Conservation (phyloP, 2,113 vertebrate genomes). For the Stictonetta naevosa region DNA sequence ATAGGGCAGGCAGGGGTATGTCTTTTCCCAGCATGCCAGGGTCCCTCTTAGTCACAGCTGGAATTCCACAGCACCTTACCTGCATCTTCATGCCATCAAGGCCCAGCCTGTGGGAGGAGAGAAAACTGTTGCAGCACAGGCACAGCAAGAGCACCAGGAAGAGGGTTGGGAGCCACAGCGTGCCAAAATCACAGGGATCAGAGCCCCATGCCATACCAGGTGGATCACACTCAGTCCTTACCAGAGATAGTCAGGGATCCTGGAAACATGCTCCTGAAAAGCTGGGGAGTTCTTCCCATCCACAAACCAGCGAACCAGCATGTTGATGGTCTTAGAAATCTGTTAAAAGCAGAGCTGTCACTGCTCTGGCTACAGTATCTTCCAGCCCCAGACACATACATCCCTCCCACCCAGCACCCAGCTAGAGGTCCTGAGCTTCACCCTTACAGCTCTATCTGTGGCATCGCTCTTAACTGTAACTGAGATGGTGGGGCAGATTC, state of each 20-base stretch:
- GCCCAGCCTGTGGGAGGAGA: constrained; percentile 85
- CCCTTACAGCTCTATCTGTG: background rate
- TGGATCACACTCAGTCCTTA: constrained; percentile 61
- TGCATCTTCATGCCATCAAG: constrained; percentile 98
- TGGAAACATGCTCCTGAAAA: constrained; percentile 89
- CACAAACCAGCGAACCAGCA: constrained; percentile 90
- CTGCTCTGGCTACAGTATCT: background rate
- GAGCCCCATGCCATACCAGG: background rate
- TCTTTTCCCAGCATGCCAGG: background rate
- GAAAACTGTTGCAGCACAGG: background rate
- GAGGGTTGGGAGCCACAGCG: accelerated
- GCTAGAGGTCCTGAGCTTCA: accelerated
- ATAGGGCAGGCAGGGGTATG: background rate
- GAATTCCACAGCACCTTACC: constrained; percentile 76
- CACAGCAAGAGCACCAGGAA: background rate
- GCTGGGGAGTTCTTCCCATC: constrained; percentile 85
- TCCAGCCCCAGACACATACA: background rate
- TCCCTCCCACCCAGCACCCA: background rate
- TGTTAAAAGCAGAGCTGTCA: constrained; percentile 50
- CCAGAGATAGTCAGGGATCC: constrained; percentile 96
- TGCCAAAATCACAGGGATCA: background rate
- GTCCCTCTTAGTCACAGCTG: background rate
- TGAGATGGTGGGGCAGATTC: background rate
- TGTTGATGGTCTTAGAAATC: constrained; percentile 97
- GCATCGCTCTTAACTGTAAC: background rate